Conservation (phyloP, 2,888 invertebrate genomes). For the Eilema sororculum region DNA sequence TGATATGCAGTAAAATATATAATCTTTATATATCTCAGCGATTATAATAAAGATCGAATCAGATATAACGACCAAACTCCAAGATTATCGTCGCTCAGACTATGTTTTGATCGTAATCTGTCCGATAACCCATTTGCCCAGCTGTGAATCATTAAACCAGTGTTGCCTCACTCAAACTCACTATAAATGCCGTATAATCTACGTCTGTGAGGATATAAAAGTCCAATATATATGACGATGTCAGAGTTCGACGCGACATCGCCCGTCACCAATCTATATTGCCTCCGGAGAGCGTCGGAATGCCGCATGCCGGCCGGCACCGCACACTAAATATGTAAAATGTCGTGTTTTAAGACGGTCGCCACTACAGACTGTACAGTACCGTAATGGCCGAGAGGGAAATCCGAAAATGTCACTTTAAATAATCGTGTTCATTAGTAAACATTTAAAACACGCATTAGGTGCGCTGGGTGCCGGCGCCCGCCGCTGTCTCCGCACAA, state of each 20-base stretch:
- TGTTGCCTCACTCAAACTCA: constrained; percentile 42
- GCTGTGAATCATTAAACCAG: constrained; percentile 30
- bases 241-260: constrained; percentile 57
- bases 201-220: constrained; percentile 48
- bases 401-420: constrained; percentile 85
- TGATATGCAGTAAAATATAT: constrained; percentile 5
- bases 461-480: constrained; percentile 83
- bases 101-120: constrained; percentile 27
- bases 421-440: constrained; percentile 87
- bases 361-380: constrained; percentile 33
- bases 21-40: not conserved
- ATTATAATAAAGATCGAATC: constrained; percentile 30
- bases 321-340: constrained; percentile 48
- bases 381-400: constrained; percentile 62
- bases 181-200: constrained; percentile 39
- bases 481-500: constrained; percentile 73
- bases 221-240: constrained; percentile 51
- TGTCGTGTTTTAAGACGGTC: constrained; percentile 52
- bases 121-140: constrained; percentile 33
- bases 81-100: constrained; percentile 26
- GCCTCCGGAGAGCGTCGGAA: constrained; percentile 47
- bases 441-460: constrained; percentile 86
- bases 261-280: constrained; percentile 52
- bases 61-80: constrained; percentile 19
- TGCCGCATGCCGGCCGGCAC: constrained; percentile 48